A percentile compares a stretch with the other conserved stretches of the same genome.
These are phyloP conservation scores for Adelphocoris suturalis DNA, from an alignment of 2,888 invertebrate species.

Conservation along the genomic window DNA sequence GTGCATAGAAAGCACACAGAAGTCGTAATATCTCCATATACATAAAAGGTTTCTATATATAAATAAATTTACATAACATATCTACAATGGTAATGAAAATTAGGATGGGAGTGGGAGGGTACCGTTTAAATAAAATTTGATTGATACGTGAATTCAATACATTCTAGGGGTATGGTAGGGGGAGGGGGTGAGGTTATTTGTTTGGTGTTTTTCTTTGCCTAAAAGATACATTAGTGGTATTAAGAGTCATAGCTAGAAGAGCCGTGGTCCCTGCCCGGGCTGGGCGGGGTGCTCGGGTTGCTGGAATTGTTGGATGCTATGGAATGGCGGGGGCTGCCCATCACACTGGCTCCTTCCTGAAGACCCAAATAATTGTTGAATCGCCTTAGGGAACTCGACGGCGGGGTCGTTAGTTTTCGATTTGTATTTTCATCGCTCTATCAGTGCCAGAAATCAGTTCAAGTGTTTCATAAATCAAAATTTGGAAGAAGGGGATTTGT, in stretches of 20 bases:
- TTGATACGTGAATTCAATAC: constrained; percentile 36
- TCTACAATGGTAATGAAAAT: constrained; percentile 57
- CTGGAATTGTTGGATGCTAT: constrained; percentile 88
- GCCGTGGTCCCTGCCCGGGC: constrained; percentile 84
- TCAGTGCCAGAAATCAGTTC: constrained; percentile 46
- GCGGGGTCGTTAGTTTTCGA: constrained; percentile 68
- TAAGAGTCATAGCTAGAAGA: constrained; percentile 85
- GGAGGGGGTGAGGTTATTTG: not conserved
- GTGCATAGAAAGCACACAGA: constrained; percentile 51
- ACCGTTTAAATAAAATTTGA: constrained; percentile 9
- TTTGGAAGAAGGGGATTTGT: not conserved
- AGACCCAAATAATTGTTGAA: constrained; percentile 72
- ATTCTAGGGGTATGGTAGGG: constrained; percentile 5
- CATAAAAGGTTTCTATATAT: constrained; percentile 53
- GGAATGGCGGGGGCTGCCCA: constrained; percentile 85
- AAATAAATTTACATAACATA: constrained; percentile 64
- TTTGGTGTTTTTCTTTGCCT: constrained; percentile 52
- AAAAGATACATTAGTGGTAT: constrained; percentile 74
- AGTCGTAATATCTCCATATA: constrained; percentile 41
- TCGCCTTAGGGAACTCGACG: constrained; percentile 67
- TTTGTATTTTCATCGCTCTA: constrained; percentile 68
- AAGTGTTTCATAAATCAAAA: constrained; percentile 25
- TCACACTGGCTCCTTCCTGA: constrained; percentile 79
- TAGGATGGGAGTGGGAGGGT: not conserved
- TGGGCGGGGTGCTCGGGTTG: constrained; percentile 86